These are phyloP conservation scores for Tortrix viridana DNA, from an alignment of 2,888 invertebrate genomes.

Conservation along the genomic window DNA sequence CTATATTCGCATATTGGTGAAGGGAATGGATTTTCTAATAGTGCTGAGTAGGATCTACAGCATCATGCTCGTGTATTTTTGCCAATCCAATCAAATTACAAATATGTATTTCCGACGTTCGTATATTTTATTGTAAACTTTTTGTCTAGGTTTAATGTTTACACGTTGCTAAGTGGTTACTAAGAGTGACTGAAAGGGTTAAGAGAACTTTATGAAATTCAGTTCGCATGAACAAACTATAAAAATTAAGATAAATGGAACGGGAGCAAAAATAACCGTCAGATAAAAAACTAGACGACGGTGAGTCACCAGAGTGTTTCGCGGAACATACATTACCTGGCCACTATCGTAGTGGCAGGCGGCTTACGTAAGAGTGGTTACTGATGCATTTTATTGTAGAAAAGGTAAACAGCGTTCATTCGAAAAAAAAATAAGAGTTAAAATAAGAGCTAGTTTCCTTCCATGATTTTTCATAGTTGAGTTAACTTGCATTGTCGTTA, in stretches of 20 bases:
- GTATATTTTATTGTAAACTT: too few species aligned
- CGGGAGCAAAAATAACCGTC: slow-evolving; percentile 28
- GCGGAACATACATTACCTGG: slow-evolving; percentile 38
- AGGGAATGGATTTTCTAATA: background rate
- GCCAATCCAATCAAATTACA: background rate
- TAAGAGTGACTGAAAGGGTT: too few species aligned
- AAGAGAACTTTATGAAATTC: background rate
- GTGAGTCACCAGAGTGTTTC: slow-evolving; percentile 33
- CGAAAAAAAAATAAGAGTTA: slow-evolving; percentile 17
- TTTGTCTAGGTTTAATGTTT: too few species aligned
- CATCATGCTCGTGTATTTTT: background rate
- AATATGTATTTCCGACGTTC: background rate
- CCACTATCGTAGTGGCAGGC: slow-evolving; percentile 30
- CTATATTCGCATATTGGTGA: background rate
- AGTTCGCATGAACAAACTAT: background rate
- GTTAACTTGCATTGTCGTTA: background rate
- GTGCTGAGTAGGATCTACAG: background rate
- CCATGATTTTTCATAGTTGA: background rate
- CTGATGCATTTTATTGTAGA: slow-evolving; percentile 18
- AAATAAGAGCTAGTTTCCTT: slow-evolving; percentile 11
- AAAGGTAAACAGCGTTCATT: slow-evolving; percentile 30
- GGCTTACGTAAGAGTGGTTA: slow-evolving; percentile 33
- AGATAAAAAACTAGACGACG: slow-evolving; percentile 31
- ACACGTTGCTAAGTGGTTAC: too few species aligned
- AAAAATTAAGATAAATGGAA: slow-evolving; percentile 18